phyloP scores from a whole-genome alignment of 2,888 invertebrate species.

The Physocephala rufipes region DNA sequence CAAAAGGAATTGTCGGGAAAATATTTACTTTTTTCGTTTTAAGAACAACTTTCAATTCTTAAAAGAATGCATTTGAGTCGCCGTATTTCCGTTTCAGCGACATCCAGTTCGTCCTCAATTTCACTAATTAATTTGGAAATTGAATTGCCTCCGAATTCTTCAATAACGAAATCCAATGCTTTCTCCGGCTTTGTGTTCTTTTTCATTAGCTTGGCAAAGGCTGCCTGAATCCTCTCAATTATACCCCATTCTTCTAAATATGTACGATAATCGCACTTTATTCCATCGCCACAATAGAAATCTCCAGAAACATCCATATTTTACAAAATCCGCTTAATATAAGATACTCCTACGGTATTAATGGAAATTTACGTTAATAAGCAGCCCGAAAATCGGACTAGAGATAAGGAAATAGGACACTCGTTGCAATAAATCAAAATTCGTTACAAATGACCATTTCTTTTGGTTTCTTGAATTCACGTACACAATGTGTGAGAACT shows the following conservation, averaged over 20 bases:
- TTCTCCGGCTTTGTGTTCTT: constrained; percentile 44
- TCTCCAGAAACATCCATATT: constrained; percentile 38
- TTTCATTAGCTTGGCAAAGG: constrained; percentile 43
- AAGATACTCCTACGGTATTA: too few species aligned
- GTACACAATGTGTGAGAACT: too few species aligned
- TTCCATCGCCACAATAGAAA: constrained; percentile 44
- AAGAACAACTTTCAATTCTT: constrained; percentile 37
- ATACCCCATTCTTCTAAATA: constrained; percentile 44
- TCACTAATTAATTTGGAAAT: constrained; percentile 39
- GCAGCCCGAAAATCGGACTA: too few species aligned
- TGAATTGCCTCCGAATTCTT: constrained; percentile 43
- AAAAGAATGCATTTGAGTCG: constrained; percentile 36
- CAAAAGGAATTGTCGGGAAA: too few species aligned
- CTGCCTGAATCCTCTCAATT: constrained; percentile 39
- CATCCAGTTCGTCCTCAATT: constrained; percentile 44
- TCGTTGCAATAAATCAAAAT: too few species aligned
- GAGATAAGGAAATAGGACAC: too few species aligned
- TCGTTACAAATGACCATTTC: too few species aligned
- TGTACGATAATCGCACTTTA: constrained; percentile 41
- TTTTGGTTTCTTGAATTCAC: too few species aligned
- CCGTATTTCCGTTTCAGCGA: constrained; percentile 44
- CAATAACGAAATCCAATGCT: constrained; percentile 46
- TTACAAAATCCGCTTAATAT: background rate
- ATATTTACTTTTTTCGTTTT: too few species aligned
- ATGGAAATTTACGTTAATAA: too few species aligned